A percentile compares a stretch with the other conserved stretches of the same genome.
phyloP scores from a whole-genome alignment of 2,888 invertebrate genomes.

The Julus scandinavius region DNA sequence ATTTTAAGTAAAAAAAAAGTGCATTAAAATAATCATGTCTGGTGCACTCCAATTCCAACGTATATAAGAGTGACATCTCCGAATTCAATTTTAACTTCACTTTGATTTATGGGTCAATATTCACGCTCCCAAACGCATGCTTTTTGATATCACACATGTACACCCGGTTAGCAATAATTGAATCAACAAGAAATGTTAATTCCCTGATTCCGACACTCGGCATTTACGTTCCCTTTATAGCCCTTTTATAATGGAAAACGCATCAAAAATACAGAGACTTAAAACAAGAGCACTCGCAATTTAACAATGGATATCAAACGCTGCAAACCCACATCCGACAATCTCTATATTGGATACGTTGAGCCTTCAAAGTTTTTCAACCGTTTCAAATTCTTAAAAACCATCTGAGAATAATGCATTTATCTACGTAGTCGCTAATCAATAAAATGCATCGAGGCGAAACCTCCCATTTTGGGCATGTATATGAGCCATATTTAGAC shows the following conservation, averaged over 20 bases:
- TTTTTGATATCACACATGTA: neutral
- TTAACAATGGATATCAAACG: neutral
- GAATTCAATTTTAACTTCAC: neutral
- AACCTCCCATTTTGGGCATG: neutral
- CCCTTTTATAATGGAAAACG: neutral
- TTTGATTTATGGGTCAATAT: slow-evolving; percentile 21
- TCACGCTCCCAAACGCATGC: slow-evolving; percentile 15
- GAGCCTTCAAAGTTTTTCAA: neutral
- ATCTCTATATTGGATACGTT: slow-evolving; percentile 1
- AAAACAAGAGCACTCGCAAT: neutral
- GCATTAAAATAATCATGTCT: neutral
- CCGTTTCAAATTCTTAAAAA: slow-evolving; percentile 33
- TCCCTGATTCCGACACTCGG: slow-evolving; percentile 5
- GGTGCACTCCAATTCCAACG: neutral
- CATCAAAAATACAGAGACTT: slow-evolving; percentile 4
- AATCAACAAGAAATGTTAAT: slow-evolving; percentile 9
- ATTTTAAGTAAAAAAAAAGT: neutral
- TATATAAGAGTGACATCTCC: neutral
- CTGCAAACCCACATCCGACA: neutral
- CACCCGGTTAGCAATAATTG: neutral
- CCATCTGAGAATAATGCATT: neutral
- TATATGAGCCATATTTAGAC: too few relatives aligned
- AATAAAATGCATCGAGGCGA: neutral
- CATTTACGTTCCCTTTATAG: neutral
- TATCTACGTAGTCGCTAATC: neutral